Conservation (phyloP, 2,797 vertebrate species). For the Ambastaia sidthimunki region DNA sequence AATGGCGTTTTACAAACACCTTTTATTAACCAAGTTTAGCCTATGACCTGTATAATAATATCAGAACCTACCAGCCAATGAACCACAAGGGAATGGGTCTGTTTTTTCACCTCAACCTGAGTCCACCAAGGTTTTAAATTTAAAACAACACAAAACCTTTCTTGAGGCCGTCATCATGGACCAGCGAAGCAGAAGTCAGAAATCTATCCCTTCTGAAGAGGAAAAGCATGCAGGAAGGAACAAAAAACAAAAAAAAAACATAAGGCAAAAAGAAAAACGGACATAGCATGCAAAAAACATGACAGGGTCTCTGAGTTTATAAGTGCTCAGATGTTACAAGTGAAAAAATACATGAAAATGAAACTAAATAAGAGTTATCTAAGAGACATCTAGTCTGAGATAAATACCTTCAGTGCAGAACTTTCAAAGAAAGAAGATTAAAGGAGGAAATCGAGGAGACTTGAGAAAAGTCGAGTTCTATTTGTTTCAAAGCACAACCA, state of each 20-base stretch:
- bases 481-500: conserved; percentile 33
- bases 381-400: neutral
- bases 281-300: conserved; percentile 15
- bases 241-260: conserved; percentile 14
- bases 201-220: conserved; percentile 54
- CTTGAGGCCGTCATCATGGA: conserved; percentile 46
- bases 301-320: neutral
- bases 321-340: neutral
- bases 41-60: neutral
- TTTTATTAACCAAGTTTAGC: neutral
- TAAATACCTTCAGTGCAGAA: neutral
- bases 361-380: conserved; percentile 11
- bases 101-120: conserved; percentile 14
- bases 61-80: neutral
- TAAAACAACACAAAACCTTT: conserved; percentile 41
- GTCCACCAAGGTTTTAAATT: conserved; percentile 9
- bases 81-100: neutral
- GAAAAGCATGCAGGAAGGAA: conserved; percentile 39
- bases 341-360: neutral
- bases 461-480: neutral
- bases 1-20: neutral
- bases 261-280: neutral
- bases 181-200: conserved; percentile 31
- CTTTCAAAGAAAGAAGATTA: conserved; percentile 5
- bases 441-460: neutral